Conservation (phyloP, 2,888 invertebrate genomes). For the Tridacna crocea region DNA sequence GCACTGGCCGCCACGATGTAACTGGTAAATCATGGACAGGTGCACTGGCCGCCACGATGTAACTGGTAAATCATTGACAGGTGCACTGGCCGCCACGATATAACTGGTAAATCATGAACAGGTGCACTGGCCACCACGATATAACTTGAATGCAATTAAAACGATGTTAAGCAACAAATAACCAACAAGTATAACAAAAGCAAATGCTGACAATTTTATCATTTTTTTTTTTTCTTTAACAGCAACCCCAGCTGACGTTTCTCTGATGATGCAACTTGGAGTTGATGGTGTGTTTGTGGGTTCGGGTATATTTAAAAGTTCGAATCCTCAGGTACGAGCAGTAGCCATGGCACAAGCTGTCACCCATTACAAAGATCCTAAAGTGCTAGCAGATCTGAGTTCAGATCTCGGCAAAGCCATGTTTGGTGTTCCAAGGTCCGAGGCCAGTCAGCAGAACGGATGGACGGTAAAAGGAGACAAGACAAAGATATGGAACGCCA, state of each 20-base stretch:
- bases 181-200: too few relatives aligned
- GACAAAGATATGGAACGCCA: conserved; percentile 69
- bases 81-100: too few relatives aligned
- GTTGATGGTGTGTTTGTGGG: conserved; percentile 83
- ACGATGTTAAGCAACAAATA: too few relatives aligned
- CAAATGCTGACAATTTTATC: too few relatives aligned
- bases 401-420: conserved; percentile 80
- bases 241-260: conserved; percentile 83
- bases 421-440: conserved; percentile 70
- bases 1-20: too few relatives aligned
- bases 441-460: conserved; percentile 33
- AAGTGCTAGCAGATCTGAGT: conserved; percentile 77
- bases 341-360: conserved; percentile 82
- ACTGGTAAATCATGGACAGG: too few relatives aligned
- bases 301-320: conserved; percentile 82
- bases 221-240: conserved; percentile 17
- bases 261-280: conserved; percentile 82
- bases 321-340: conserved; percentile 76
- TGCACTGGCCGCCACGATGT: too few relatives aligned
- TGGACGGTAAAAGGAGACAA: conserved; percentile 52
- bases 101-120: too few relatives aligned
- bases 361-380: conserved; percentile 80
- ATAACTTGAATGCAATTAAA: too few relatives aligned
- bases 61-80: too few relatives aligned
- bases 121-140: too few relatives aligned